These are phyloP conservation scores for Cyprinodon tularosa DNA, from an alignment of 2,113 vertebrate genomes.

Conservation along the genomic window DNA sequence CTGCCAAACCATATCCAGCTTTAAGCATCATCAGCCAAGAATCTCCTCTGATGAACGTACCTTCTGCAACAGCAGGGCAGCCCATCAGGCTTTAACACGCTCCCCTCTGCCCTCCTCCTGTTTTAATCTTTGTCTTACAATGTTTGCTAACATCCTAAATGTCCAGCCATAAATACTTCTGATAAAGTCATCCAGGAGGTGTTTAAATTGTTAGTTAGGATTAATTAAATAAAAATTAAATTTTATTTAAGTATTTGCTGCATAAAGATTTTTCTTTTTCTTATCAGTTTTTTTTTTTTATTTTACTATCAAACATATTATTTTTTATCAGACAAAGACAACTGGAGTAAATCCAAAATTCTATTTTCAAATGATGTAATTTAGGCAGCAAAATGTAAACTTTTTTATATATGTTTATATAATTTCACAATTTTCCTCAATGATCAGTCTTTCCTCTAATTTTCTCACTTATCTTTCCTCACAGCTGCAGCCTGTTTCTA, in stretches of 20 bases:
- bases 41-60: conserved; percentile 42
- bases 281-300: background rate
- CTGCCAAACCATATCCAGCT: conserved; percentile 61
- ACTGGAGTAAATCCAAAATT: background rate
- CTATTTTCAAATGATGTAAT: background rate
- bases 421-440: no score
- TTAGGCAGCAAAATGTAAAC: no score
- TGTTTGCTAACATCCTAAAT: conserved; percentile 22
- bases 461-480: no score
- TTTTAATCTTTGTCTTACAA: conserved; percentile 52
- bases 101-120: background rate
- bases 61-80: conserved; percentile 13
- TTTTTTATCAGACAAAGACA: background rate
- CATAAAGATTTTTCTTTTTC: background rate
- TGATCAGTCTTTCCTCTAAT: no score
- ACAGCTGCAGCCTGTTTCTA: no score
- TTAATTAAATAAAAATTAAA: conserved; percentile 23
- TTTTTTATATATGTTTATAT: no score
- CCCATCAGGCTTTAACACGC: conserved; percentile 24
- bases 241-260: background rate
- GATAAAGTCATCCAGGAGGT: conserved; percentile 38
- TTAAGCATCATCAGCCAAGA: conserved; percentile 53
- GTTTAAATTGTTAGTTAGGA: conserved; percentile 41
- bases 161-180: conserved; percentile 24
- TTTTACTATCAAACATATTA: background rate